These are phyloP conservation scores for Lasius platythorax DNA, from an alignment of 2,888 invertebrate species.

Conservation along the genomic window DNA sequence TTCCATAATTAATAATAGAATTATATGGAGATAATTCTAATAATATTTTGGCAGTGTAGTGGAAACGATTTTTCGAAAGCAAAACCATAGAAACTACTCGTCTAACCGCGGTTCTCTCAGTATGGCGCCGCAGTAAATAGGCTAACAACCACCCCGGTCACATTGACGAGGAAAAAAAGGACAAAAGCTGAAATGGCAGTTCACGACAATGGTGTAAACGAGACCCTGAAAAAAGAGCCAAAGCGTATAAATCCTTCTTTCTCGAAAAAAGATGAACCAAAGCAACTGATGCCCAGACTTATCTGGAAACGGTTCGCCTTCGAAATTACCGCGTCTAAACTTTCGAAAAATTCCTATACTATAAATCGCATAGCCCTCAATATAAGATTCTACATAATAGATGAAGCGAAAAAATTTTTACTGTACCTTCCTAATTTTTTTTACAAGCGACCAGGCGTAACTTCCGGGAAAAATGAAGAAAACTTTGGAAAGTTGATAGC, in stretches of 20 bases:
- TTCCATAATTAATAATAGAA: not conserved
- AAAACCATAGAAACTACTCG: slow-evolving; percentile 17
- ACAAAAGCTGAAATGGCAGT: not conserved
- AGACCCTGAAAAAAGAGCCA: not conserved
- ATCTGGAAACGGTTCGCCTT: not conserved
- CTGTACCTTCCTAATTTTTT: not conserved
- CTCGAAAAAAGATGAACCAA: not conserved
- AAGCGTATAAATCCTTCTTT: not conserved
- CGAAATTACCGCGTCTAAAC: not conserved
- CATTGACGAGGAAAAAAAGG: slow-evolving; percentile 29
- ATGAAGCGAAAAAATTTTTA: not conserved
- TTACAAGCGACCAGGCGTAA: not conserved
- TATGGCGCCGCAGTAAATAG: slow-evolving; percentile 76
- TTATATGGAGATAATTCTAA: not conserved
- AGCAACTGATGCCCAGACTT: not conserved
- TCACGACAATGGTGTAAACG: not conserved
- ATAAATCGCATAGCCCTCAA: not conserved
- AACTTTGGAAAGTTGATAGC: not conserved
- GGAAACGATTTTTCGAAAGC: not conserved
- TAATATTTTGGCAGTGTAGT: not conserved
- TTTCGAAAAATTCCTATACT: not conserved
- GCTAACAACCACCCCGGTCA: slow-evolving; percentile 62
- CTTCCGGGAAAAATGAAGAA: not conserved
- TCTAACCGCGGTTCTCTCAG: slow-evolving; percentile 38
- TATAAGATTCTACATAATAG: not conserved